phyloP scores from a whole-genome alignment of 2,113 vertebrate species.

The Ellobius talpinus region DNA sequence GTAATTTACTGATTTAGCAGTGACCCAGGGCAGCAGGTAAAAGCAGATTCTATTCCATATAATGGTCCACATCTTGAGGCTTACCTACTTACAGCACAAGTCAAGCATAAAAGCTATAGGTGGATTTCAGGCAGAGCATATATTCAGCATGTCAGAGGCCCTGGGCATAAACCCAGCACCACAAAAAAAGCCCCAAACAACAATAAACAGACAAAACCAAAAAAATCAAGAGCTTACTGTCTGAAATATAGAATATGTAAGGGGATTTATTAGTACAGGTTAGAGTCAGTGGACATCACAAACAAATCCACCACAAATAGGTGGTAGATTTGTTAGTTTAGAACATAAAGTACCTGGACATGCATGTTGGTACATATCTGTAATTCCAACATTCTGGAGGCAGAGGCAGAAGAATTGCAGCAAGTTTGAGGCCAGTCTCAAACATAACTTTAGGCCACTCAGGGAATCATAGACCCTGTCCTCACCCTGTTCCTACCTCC shows the following conservation, averaged over 20 bases:
- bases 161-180: not conserved
- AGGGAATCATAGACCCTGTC: not conserved
- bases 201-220: not conserved
- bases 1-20: not conserved
- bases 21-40: not conserved
- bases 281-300: not conserved
- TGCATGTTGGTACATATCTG: not conserved
- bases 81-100: not conserved
- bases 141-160: not conserved
- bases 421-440: not conserved
- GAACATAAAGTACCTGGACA: not conserved
- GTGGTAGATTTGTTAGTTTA: not conserved
- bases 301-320: not conserved
- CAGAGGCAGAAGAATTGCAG: not conserved
- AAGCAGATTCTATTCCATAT: not conserved
- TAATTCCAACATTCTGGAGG: not conserved
- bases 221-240: not conserved
- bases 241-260: not conserved
- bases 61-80: not conserved
- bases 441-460: not conserved
- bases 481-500: not conserved
- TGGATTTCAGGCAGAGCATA: not conserved
- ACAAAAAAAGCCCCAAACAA: not conserved
- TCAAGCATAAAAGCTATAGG: not conserved
- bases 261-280: not conserved